phyloP scores from a whole-genome alignment of 2,113 vertebrate species.

The Orycteropus afer region DNA sequence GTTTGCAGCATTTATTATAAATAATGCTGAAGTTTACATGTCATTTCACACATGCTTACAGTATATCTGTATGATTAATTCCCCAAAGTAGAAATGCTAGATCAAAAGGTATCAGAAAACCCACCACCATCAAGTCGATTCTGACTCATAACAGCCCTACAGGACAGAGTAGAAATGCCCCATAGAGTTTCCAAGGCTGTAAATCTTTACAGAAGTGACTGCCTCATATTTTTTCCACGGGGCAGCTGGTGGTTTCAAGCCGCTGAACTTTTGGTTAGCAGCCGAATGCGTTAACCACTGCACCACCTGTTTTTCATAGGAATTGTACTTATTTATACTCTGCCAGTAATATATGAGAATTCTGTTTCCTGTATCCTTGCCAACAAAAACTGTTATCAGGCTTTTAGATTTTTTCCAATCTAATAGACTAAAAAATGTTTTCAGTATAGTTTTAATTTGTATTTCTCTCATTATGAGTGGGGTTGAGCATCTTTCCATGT shows the following conservation, averaged over 20 bases:
- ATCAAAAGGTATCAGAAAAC: background rate
- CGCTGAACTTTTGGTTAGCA: too few relatives aligned
- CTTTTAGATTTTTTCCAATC: conserved; percentile 16
- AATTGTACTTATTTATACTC: background rate
- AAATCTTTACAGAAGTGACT: too few relatives aligned
- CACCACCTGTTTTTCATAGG: too few relatives aligned
- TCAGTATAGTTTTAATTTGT: background rate
- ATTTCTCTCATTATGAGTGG: background rate
- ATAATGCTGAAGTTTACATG: background rate
- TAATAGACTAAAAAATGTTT: conserved; percentile 30
- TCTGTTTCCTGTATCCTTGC: background rate
- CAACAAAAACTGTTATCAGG: background rate
- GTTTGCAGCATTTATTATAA: background rate
- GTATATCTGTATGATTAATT: background rate
- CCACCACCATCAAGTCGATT: too few relatives aligned
- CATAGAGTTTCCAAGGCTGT: too few relatives aligned
- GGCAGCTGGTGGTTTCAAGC: too few relatives aligned
- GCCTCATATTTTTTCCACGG: too few relatives aligned
- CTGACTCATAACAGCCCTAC: too few relatives aligned
- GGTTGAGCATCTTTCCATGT: background rate
- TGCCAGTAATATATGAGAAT: background rate
- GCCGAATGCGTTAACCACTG: too few relatives aligned
- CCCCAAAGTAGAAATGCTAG: background rate
- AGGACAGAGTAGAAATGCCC: too few relatives aligned
- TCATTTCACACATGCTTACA: background rate